Base-by-base conservation (phyloP, 2,797 vertebrate species). In the Urocyon cinereoargenteus region DNA sequence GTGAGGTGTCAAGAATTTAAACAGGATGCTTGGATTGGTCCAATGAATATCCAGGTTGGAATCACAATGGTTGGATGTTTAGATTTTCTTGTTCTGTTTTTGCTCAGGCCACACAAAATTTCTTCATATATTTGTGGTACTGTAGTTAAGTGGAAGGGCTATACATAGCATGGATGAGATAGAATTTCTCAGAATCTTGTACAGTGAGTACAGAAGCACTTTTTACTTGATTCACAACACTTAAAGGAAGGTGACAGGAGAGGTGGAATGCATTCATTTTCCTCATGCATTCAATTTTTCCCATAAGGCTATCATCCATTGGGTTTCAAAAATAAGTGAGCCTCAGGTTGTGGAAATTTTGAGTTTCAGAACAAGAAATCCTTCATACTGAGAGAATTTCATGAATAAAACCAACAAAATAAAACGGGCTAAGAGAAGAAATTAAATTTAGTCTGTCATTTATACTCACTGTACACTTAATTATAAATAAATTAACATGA, bases 401-500 rank as follows among this genome's bases (percentile, higher is more conserved):
- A 79, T 83, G 66, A 89, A 90, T n/a, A 83, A 49, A 78, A 64
- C 11, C 22, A 84, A 84, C 9, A 78, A 73, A 66, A 7, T 68
- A 81, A 36, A 94, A 82, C 6, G 64, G 26, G 16, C 19, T 81
- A 95, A 81, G 16, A 59, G 34, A 57, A 79, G 8, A 94, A 73
- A 73, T 68, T 19, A 92, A 79, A 51, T 70, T 88, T 14, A 84
- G 3, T 83, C 11, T 55, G 49, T 26, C 34, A 72, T 78, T 61
- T 96, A 84, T 28, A 84, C 66, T 79, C 61, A 34, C 26, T 55
- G 19, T 55, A 51, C 16, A 68, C 28, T 78, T 90, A 75, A 75
- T 73, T 61, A 78, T 66, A 92, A 97, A 12, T 21, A 49, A 61
- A 75, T 83, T 89, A 90, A 88, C 59, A 53, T 31, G 28, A 66